phyloP scores from a whole-genome alignment of 1,140 invertebrate genomes.

The Steinernema feltiae region DNA sequence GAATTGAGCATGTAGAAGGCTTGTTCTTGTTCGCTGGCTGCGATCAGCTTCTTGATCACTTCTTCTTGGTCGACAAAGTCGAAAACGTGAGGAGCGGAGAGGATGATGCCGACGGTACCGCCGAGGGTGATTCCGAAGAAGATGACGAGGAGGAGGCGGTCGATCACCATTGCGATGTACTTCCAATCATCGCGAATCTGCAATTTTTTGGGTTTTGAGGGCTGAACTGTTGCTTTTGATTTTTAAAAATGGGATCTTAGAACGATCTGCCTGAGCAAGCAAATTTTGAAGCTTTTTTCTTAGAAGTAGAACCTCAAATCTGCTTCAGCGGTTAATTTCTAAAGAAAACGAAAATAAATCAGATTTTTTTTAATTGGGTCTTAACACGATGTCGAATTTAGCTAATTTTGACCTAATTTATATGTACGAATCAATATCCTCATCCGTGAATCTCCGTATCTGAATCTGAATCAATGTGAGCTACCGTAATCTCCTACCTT shows the following conservation, averaged over 20 bases:
- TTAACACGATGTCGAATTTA: no score
- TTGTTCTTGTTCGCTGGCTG: background rate
- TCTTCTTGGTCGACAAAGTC: constrained; percentile 94
- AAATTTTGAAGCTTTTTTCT: no score
- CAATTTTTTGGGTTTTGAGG: constrained; percentile 41
- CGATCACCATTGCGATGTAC: constrained; percentile 93
- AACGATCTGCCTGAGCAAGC: no score
- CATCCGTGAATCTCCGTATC: no score
- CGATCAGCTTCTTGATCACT: constrained; percentile 80
- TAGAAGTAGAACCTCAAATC: no score
- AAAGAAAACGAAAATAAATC: no score
- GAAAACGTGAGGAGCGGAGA: constrained; percentile 97
- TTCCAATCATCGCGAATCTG: constrained; percentile 98
- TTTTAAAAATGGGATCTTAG: background rate
- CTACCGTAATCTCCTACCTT: no score
- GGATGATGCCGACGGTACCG: constrained; percentile 87
- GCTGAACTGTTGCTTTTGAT: background rate
- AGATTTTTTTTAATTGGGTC: no score
- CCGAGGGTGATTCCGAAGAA: constrained; percentile 96
- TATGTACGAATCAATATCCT: no score
- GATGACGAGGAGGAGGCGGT: constrained; percentile 88
- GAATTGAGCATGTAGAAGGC: constrained; percentile 9
- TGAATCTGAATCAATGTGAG: no score
- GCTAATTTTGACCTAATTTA: no score
- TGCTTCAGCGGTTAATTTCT: no score